Evolutionary conservation across 2,888 invertebrate genomes (phyloP), one percentile per base, ranked within the genome.

Genomic region (Macrophya alboannulata): DNA sequence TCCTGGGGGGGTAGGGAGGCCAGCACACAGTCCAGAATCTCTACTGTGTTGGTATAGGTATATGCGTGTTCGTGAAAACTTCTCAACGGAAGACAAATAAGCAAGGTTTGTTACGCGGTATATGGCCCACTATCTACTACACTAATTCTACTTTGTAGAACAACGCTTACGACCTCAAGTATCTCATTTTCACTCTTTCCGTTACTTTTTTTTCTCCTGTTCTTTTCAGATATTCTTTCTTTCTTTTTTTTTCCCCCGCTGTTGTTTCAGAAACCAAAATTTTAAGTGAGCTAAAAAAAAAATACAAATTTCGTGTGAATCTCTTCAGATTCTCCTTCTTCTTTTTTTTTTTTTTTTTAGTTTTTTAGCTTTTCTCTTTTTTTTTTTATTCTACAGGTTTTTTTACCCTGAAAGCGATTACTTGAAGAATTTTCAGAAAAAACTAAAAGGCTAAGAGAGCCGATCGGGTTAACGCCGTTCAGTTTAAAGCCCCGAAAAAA

Each of bases 81-180:
- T 74, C 43, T 21, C 43, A 2, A 17, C 45, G n/a, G 31, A 74
- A 74, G 74, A 74, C 74, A 74, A 74, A 74, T 74, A 74, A 74
- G 74, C 74, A 45, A 45, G 74, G 43, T 21, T 74, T 45, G 21
- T 25, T 74, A 74, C 74, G 10, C 74, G 74, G 43, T 45, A 45
- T 74, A 74, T 74, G 43, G 74, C 74, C 40, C 25, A 45, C 45
- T 43, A 74, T 74, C n/a, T 21, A 12, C 37, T 40, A 25, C n/a
- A 40, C 40, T 71, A 71, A 71, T 71, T 51, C 76, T 51, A 21
- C 76, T 45, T 25, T 51, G 76, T 76, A 15, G 71, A 37, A n/a
- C 43, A n/a, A 5, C 37, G 17, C 71, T 72, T 10, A 72, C 71
- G 12, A 12, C 40, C 10, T 40, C n/a, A 43, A 72, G 40, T 43